Evolutionary conservation across 2,888 invertebrate genomes (phyloP), one percentile per base, ranked within the genome.

Genomic region (Volucella inflata): DNA sequence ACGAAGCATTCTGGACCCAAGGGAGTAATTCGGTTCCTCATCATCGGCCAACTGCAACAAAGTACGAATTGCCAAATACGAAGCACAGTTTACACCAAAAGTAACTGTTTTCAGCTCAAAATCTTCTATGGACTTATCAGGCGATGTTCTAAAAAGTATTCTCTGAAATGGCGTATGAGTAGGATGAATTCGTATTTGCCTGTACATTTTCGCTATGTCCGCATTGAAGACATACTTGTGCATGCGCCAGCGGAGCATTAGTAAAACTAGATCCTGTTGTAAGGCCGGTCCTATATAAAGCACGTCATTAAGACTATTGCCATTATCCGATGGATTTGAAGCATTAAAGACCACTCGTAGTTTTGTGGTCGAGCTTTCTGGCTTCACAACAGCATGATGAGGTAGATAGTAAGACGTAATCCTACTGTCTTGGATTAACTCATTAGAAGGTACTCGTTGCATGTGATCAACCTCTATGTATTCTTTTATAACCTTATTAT

Each of bases 261-360:
- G n/a, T n/a, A 72, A 59, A 6, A 79, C 72, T 14, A 88, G 59
- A 38, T 88, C 87, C 21, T 74, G 59, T 75, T 88, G 88, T 12
- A 89, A 76, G 8, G 64, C 87, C 0, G 88, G 87, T 65, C 88
- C n/a, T n/a, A n/a, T n/a, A n/a, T n/a, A n/a, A n/a, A n/a, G n/a
- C n/a, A n/a, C n/a, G n/a, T n/a, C n/a, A 74, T 87, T 89, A 55
- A 55, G 81, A 16, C 82, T 72, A 0, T 51, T 40, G 1, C 64
- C 74, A 0, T 87, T 85, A 4, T 80, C 40, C 11, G 88, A 77
- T 62, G 85, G 79, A 2, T 87, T 87, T 6, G 88, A 88, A 0
- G 87, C 88, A 64, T 89, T 88, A 50, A 89, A 88, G 0, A 88
- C 88, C 0, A 88, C 88, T 3, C 88, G 83, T 14, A 89, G 8